A percentile compares a stretch with the other conserved stretches of the same genome.
Conservation (phyloP, 2,888 invertebrate genomes). For the Latrodectus hesperus region DNA sequence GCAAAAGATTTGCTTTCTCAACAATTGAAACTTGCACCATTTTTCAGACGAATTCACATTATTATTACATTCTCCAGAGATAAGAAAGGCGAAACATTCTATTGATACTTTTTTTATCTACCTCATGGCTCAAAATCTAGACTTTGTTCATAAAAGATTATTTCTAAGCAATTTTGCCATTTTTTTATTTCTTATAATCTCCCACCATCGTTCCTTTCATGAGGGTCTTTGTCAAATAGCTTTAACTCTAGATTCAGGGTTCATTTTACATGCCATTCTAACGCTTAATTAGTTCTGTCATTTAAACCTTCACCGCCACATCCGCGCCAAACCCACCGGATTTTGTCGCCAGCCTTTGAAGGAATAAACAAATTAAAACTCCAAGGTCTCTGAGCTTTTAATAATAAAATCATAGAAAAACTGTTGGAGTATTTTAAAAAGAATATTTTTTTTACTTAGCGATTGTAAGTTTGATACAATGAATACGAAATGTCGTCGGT, state of each 20-base stretch:
- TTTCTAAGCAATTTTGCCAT: background rate
- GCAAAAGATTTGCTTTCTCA: background rate
- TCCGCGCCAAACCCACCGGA: background rate
- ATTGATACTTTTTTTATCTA: too few species aligned
- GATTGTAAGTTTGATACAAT: background rate
- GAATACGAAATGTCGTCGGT: background rate
- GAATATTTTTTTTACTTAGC: too few species aligned
- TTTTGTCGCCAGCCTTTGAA: background rate
- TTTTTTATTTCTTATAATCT: background rate
- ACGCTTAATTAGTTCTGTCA: slow-evolving; percentile 42
- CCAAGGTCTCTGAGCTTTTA: background rate
- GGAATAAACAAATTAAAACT: slow-evolving; percentile 3
- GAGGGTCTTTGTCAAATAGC: background rate
- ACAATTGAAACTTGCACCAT: background rate
- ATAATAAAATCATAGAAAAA: background rate
- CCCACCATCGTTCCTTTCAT: background rate
- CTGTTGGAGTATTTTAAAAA: background rate
- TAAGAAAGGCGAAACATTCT: too few species aligned
- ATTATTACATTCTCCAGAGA: background rate
- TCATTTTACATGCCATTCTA: slow-evolving; percentile 14
- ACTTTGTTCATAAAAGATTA: background rate
- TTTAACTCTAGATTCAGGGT: background rate
- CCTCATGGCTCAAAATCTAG: too few species aligned
- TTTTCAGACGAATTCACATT: background rate
- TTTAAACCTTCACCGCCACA: slow-evolving; percentile 20